Evolutionary conservation across 2,113 vertebrate species (phyloP), one percentile per base, ranked within the genome.

Genomic region (Solenodon paradoxus): DNA sequence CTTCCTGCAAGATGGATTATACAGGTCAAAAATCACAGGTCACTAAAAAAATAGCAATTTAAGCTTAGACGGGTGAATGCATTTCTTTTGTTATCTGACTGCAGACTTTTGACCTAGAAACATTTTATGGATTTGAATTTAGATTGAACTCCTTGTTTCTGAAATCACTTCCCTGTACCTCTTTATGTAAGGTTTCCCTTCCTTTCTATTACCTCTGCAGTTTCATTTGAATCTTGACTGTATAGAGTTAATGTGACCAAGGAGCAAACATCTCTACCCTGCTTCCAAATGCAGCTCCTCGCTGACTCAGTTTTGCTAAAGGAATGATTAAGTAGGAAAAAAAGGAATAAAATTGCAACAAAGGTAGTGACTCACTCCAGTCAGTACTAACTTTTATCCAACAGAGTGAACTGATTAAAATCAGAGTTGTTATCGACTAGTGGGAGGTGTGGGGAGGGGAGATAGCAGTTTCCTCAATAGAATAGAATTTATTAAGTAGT

Each of bases 361-460:
- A n/a, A 95, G 64, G 35, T 24, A 68, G 72, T 96, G 84, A 98
- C 71, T 97, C 97, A 96, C 69, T 78, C 1, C 30, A 1, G 88
- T 95, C 22, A 93, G 94, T 64, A 47, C 2, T 94, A 92, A 90
- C 90, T 96, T 89, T 96, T 64, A 75, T 51, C 75, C 35, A 81
- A 68, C 71, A 92, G 82, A 79, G 72, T 0, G 20, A 97, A 10
- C 0, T 77, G 9, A 94, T 55, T 64, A 32, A 15, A 89, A 88
- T 83, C 63, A 28, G 7, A 32, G 83, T 90, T 95, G 92, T n/a
- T 96, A 96, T 20, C 47, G 15, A 26, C 59, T 66, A 78, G 92
- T 84, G 92, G 94, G 93, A 97, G 96, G 94, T n/a, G 77, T 69
- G 78, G 92, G 97, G 95, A 95, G 96, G n/a, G 92, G 96, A 97